phyloP scores from a whole-genome alignment of 1,140 invertebrate species.

The Capitella teleta region DNA sequence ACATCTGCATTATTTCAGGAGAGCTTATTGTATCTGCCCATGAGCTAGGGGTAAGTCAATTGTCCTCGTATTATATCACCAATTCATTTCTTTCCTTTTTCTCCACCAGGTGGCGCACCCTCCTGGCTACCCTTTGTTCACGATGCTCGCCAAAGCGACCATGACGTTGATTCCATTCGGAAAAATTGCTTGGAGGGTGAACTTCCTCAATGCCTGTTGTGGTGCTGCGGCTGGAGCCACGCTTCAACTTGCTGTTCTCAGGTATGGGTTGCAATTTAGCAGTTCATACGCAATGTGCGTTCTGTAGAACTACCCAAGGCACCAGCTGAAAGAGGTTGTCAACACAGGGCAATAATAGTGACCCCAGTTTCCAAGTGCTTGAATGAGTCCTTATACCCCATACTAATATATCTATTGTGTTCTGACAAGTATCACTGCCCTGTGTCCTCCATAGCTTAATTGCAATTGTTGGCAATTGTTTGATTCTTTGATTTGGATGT shows the following conservation, averaged over 20 bases:
- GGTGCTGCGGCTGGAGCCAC: slow-evolving; percentile 17
- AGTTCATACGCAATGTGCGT: no score
- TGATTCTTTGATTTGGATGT: no score
- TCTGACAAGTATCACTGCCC: no score
- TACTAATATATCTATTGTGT: no score
- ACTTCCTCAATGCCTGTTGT: slow-evolving; percentile 22
- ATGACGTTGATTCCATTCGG: slow-evolving; percentile 21
- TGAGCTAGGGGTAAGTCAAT: slow-evolving; percentile 27
- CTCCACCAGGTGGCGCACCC: slow-evolving; percentile 33
- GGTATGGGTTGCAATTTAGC: no score
- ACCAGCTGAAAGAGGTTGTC: no score
- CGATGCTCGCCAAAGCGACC: slow-evolving; percentile 21
- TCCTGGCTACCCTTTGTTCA: slow-evolving; percentile 38
- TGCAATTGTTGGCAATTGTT: no score
- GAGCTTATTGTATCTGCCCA: slow-evolving; percentile 29
- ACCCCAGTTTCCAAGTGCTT: no score
- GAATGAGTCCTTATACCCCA: no score
- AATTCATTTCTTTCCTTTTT: slow-evolving; percentile 1
- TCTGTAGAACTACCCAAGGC: no score
- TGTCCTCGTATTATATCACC: background rate
- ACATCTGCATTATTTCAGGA: slow-evolving; percentile 18
- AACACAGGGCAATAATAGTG: no score
- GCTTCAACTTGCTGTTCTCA: slow-evolving; percentile 19
- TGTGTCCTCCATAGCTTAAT: no score
- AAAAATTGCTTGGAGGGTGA: slow-evolving; percentile 27